Conservation (phyloP, 2,888 invertebrate genomes). For the Zonitis immaculata region DNA sequence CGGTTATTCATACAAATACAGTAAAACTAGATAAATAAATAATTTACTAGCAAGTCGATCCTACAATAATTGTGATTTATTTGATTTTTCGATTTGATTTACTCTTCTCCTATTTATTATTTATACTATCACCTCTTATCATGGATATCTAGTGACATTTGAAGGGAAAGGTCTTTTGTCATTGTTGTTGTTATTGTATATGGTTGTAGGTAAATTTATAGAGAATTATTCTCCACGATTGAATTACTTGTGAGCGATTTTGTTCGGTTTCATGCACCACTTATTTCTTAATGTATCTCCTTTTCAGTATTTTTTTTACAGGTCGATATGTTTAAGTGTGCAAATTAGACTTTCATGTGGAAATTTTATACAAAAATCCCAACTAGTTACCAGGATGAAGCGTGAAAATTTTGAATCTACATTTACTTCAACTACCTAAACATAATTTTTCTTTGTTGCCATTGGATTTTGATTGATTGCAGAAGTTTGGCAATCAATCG, state of each 20-base stretch:
- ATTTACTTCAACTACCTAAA: too few relatives aligned
- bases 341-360: background rate
- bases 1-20: background rate
- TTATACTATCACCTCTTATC: constrained; percentile 25
- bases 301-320: background rate
- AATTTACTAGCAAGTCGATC: background rate
- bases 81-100: background rate
- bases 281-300: constrained; percentile 30
- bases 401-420: too few relatives aligned
- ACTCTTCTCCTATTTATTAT: constrained; percentile 34
- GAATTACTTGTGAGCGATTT: constrained; percentile 35
- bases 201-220: constrained; percentile 20
- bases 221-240: constrained; percentile 36
- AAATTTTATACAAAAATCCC: background rate
- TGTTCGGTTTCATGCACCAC: constrained; percentile 35
- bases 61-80: background rate
- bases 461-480: too few relatives aligned
- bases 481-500: too few relatives aligned
- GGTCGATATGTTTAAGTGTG: too few relatives aligned
- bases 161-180: background rate
- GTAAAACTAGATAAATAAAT: background rate
- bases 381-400: too few relatives aligned
- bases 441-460: too few relatives aligned
- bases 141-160: too few relatives aligned
- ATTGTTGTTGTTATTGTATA: background rate